A percentile compares a stretch with the other conserved stretches of the same genome.
phyloP scores from a whole-genome alignment of 1,140 invertebrate species.

The Hestina assimilis region DNA sequence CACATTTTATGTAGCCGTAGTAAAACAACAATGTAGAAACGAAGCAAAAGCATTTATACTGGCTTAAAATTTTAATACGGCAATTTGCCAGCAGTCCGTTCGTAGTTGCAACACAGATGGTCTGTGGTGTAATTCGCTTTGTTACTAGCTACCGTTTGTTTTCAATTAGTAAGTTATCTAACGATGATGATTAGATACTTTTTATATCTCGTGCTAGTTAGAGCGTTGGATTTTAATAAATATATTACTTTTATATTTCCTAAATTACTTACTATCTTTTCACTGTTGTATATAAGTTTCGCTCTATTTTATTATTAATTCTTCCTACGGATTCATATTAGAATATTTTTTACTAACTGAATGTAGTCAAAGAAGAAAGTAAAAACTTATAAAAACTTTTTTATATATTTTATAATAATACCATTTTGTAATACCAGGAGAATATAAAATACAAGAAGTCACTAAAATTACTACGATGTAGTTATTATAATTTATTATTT shows the following conservation, averaged over 20 bases:
- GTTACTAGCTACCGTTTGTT: slow-evolving; percentile 22
- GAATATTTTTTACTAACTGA: too few species aligned
- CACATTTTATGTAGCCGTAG: slow-evolving; percentile 16
- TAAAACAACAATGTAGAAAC: slow-evolving; percentile 26
- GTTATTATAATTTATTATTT: too few species aligned
- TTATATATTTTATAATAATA: too few species aligned
- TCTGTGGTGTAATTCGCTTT: slow-evolving; percentile 47
- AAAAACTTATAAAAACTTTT: too few species aligned
- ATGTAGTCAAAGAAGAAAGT: too few species aligned
- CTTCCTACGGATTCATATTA: too few species aligned
- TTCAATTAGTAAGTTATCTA: slow-evolving; percentile 25
- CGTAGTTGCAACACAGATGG: slow-evolving; percentile 21
- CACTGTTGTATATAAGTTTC: too few species aligned
- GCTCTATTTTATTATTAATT: too few species aligned
- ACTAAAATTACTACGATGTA: too few species aligned
- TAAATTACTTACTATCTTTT: too few species aligned
- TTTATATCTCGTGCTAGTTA: background rate
- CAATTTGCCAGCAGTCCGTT: slow-evolving; percentile 41
- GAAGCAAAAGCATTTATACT: slow-evolving; percentile 49
- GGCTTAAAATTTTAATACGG: slow-evolving; percentile 64
- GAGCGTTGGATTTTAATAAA: background rate
- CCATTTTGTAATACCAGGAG: too few species aligned
- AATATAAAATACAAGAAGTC: too few species aligned
- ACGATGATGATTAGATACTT: slow-evolving; percentile 10
- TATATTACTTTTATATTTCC: background rate